phyloP scores from a whole-genome alignment of 2,113 vertebrate species.

The Hippopotamus amphibius region DNA sequence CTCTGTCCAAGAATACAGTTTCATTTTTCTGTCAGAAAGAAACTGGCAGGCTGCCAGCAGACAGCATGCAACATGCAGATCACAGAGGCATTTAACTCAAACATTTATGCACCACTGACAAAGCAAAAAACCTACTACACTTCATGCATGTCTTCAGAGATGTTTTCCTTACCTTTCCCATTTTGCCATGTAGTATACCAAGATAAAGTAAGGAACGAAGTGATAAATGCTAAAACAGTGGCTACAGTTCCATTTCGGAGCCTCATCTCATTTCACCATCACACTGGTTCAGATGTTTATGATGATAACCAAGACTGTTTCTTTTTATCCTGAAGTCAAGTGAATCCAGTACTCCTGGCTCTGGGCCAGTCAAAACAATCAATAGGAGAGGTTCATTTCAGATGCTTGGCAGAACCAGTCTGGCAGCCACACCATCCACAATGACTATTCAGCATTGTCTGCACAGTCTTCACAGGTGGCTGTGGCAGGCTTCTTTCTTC shows the following conservation, averaged over 20 bases:
- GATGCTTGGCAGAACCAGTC: conserved; percentile 54
- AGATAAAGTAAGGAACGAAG: conserved; percentile 97
- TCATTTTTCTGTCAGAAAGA: conserved; percentile 48
- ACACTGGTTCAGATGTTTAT: conserved; percentile 85
- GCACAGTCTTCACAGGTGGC: conserved; percentile 48
- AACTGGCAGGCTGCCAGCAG: neutral
- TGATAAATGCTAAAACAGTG: conserved; percentile 96
- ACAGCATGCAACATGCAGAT: neutral
- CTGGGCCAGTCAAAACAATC: neutral
- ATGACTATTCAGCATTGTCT: conserved; percentile 6
- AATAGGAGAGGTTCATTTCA: conserved; percentile 68
- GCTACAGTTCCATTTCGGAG: conserved; percentile 99
- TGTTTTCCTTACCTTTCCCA: conserved; percentile 94
- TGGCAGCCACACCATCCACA: conserved; percentile 56
- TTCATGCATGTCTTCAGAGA: neutral
- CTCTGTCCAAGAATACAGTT: conserved; percentile 60
- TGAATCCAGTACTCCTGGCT: conserved; percentile 72
- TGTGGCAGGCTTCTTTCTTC: conserved; percentile 65
- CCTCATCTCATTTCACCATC: conserved; percentile 99
- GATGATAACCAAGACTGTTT: conserved; percentile 63
- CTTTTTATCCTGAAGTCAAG: conserved; percentile 70
- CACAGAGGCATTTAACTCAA: neutral
- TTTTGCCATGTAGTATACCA: conserved; percentile 99
- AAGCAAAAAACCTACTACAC: neutral
- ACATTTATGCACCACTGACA: neutral